Evolutionary conservation across 1,140 invertebrate genomes (phyloP), one percentile per base, ranked within the genome.

Genomic region (Drosophila sechellia): DNA sequence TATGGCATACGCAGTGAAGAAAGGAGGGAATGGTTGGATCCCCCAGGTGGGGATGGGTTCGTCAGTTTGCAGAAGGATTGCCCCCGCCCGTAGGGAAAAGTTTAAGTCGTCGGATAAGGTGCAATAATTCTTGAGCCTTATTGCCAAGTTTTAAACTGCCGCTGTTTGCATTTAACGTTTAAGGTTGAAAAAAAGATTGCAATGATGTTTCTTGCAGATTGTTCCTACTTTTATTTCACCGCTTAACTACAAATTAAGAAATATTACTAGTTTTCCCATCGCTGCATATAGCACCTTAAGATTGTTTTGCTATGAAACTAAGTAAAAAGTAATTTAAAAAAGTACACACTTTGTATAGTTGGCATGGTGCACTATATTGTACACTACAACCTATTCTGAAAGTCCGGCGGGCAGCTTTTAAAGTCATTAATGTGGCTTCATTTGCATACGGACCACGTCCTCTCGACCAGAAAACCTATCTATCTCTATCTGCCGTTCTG

Each of bases 391-490:
- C 27, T 58, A 3, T 11, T 37, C 13, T 4, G 17, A 40, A 5
- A 25, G 64, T 45, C 49, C 40, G 53, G 42, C 27, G 63, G 15
- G 22, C 57, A 13, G 63, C 17, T 49, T 78, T 81, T 53, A 78
- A 75, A 76, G 64, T 71, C 78, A 87, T 86, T 85, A 76, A 78
- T 81, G 78, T 71, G 83, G 81, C 83, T 85, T 78, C 74, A 87
- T 87, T 81, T 79, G 79, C 84, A 79, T 83, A 77, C 57, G 78
- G 50, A 39, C 63, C 46, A 53, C 50, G 8, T n/a, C 6, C 25
- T 10, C 42, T 17, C n/a, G 25, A 25, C 10, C 11, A 37, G 31
- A 31, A 31, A 31, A 31, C 56, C 34, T 20, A 39, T 31, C 57
- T 40, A 31, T 55, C 49, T 22, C 39, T 56, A 54, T 46, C n/a